phyloP scores from a whole-genome alignment of 2,888 invertebrate species.

The Perizoma affinitatum region DNA sequence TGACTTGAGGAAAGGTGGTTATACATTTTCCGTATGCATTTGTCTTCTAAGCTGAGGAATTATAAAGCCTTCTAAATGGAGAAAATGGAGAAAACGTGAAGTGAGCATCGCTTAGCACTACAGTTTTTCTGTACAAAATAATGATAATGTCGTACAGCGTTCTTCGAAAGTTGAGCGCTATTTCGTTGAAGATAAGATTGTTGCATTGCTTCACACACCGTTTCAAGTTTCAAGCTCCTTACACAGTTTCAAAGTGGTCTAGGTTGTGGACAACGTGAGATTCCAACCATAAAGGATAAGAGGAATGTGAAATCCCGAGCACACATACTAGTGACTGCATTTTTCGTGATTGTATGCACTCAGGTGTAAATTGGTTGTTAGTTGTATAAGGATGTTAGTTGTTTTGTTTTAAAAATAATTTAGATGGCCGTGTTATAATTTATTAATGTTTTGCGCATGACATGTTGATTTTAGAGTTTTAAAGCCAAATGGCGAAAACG shows the following conservation, averaged over 20 bases:
- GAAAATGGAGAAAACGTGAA: constrained; percentile 46
- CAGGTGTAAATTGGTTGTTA: neutral
- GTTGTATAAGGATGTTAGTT: constrained; percentile 12
- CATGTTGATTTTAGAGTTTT: too few species aligned
- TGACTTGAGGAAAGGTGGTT: constrained; percentile 35
- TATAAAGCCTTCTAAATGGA: constrained; percentile 45
- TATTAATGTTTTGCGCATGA: too few species aligned
- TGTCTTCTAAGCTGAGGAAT: constrained; percentile 29
- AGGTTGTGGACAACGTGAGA: neutral
- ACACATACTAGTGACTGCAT: constrained; percentile 23
- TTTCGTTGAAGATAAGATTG: constrained; percentile 12
- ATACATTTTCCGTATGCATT: constrained; percentile 19
- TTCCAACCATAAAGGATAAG: neutral
- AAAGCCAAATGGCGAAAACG: too few species aligned
- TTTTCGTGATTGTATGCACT: constrained; percentile 12
- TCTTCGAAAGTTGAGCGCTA: constrained; percentile 7
- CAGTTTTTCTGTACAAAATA: constrained; percentile 8
- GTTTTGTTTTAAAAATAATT: constrained; percentile 1
- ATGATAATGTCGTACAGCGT: constrained; percentile 6
- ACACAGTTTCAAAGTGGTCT: neutral
- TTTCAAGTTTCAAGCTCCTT: neutral
- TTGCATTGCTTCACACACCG: constrained; percentile 18
- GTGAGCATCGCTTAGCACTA: constrained; percentile 31
- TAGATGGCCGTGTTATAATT: constrained; percentile 7
- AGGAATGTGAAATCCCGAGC: constrained; percentile 1